Evolutionary conservation across 1,140 invertebrate species (phyloP).

Genomic region (Aporrectodea caliginosa): DNA sequence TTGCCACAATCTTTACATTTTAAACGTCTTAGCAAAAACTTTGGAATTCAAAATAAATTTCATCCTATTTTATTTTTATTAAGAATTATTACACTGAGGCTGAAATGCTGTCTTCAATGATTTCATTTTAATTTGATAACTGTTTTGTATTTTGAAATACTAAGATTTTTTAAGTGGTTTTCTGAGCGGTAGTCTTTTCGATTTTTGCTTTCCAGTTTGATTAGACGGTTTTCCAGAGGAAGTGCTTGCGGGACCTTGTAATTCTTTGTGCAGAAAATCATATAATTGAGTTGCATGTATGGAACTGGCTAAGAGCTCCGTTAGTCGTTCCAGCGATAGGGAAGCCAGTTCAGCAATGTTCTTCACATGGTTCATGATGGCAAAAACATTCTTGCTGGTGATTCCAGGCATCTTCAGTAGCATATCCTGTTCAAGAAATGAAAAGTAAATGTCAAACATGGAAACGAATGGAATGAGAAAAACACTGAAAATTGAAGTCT

Average conservation of each 20-base stretch:
- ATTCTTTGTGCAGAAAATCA: conserved; percentile 53
- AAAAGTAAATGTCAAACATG: conserved; percentile 26
- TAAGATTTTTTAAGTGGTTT: neutral
- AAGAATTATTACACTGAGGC: too few species aligned
- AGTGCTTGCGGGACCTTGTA: conserved; percentile 22
- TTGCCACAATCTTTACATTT: too few species aligned
- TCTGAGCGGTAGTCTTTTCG: conserved; percentile 1
- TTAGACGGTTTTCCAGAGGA: conserved; percentile 18
- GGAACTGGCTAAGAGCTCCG: conserved; percentile 63
- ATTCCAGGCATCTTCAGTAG: conserved; percentile 84
- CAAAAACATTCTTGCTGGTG: conserved; percentile 76
- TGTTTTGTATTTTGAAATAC: too few species aligned
- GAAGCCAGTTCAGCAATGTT: conserved; percentile 64
- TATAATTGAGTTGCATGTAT: conserved; percentile 53
- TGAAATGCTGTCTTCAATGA: too few species aligned
- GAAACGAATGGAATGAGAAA: too few species aligned
- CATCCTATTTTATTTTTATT: too few species aligned
- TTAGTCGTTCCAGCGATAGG: conserved; percentile 60
- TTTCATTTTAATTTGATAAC: too few species aligned
- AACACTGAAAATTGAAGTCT: too few species aligned
- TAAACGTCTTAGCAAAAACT: too few species aligned
- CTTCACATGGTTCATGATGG: conserved; percentile 69
- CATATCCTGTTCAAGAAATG: conserved; percentile 65
- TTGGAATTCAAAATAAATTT: too few species aligned
- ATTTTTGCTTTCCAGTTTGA: neutral